These are phyloP conservation scores for Mormyrus proboscirostris DNA, from an alignment of 2,797 vertebrate species.

Conservation along the genomic window DNA sequence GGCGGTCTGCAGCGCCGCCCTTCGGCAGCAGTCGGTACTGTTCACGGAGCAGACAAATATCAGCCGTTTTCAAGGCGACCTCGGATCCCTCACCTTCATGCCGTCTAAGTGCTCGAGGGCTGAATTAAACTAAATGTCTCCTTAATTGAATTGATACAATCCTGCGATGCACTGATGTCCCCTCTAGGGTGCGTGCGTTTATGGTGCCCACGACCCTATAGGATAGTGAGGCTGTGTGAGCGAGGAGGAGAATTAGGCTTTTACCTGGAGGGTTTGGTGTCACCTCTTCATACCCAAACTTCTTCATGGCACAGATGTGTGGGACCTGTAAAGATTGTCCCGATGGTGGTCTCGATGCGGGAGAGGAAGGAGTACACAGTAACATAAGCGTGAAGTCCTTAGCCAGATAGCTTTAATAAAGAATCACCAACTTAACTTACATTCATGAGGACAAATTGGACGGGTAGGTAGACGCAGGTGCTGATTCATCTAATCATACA, in stretches of 20 bases:
- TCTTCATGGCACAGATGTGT: background rate
- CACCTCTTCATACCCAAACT: background rate
- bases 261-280: background rate
- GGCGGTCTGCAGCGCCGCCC: background rate
- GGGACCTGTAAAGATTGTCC: background rate
- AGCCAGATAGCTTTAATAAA: slow-evolving; percentile 2
- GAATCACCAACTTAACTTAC: background rate
- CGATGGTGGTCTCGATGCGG: no score
- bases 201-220: background rate
- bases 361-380: background rate
- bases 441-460: background rate
- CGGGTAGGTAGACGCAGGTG: background rate
- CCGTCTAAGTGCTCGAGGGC: background rate
- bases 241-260: background rate
- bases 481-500: background rate
- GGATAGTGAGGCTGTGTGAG: background rate
- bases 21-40: background rate
- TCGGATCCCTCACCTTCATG: background rate
- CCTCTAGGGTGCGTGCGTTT: background rate
- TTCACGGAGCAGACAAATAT: background rate
- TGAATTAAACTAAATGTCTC: background rate
- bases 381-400: background rate
- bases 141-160: background rate
- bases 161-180: background rate
- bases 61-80: background rate